Conservation (phyloP, 2,797 vertebrate species). For the Acanthurus tractus region DNA sequence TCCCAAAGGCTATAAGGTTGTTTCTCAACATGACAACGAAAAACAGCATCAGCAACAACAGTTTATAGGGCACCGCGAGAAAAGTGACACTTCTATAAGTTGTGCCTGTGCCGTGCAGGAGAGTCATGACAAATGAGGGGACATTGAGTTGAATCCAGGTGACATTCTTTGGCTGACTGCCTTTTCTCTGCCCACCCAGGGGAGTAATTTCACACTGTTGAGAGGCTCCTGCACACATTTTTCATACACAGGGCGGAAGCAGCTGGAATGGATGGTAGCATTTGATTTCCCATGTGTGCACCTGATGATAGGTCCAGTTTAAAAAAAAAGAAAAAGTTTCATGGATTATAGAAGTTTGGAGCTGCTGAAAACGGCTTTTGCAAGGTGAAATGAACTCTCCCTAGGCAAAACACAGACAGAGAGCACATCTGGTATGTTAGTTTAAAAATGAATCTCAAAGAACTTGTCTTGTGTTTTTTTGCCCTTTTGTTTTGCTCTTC, state of each 20-base stretch:
- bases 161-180: conserved; percentile 78
- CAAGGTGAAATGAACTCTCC: conserved; percentile 54
- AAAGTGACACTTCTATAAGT: conserved; percentile 42
- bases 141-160: conserved; percentile 72
- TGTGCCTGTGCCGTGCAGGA: conserved; percentile 40
- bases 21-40: conserved; percentile 59
- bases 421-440: conserved; percentile 46
- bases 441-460: conserved; percentile 54
- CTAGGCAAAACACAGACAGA: conserved; percentile 29
- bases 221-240: conserved; percentile 73
- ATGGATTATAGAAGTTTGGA: conserved; percentile 61
- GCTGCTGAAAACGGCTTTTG: conserved; percentile 51
- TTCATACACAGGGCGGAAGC: conserved; percentile 73
- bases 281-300: conserved; percentile 79
- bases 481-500: conserved; percentile 43
- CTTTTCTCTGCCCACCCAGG: conserved; percentile 77
- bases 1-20: conserved; percentile 35
- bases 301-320: conserved; percentile 71
- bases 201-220: conserved; percentile 78
- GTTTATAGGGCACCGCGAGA: conserved; percentile 47
- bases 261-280: conserved; percentile 66
- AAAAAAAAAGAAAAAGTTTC: conserved; percentile 51
- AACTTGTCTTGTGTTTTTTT: conserved; percentile 43
- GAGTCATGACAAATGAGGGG: conserved; percentile 76
- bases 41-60: conserved; percentile 55